phyloP scores from a whole-genome alignment of 2,888 invertebrate genomes.

The Rhamnusium bicolor region DNA sequence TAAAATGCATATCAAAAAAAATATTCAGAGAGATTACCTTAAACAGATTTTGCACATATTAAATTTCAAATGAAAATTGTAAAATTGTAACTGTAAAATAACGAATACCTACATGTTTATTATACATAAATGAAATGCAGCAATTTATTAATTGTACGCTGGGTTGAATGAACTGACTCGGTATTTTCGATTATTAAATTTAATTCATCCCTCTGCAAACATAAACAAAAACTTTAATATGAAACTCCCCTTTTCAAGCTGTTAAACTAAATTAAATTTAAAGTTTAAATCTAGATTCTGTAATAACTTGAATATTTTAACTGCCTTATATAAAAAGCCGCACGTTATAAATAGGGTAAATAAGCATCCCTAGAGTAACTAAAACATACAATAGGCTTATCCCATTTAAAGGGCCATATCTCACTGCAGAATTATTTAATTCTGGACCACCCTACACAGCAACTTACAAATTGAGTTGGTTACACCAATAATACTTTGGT shows the following conservation, averaged over 20 bases:
- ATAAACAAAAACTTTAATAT: constrained; percentile 56
- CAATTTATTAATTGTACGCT: constrained; percentile 19
- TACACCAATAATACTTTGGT: constrained; percentile 62
- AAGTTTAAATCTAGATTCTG: constrained; percentile 52
- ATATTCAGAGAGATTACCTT: no score
- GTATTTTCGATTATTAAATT: constrained; percentile 53
- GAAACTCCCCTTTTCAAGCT: constrained; percentile 48
- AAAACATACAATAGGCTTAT: constrained; percentile 62
- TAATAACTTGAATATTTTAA: constrained; percentile 51
- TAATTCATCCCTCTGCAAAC: constrained; percentile 50
- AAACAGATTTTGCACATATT: no score
- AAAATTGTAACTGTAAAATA: no score
- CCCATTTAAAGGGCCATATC: constrained; percentile 64
- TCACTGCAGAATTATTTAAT: constrained; percentile 64
- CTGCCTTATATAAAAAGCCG: constrained; percentile 60
- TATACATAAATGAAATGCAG: constrained; percentile 15
- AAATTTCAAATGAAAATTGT: no score
- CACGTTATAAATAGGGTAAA: constrained; percentile 56
- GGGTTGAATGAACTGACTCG: not conserved
- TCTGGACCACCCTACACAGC: constrained; percentile 53
- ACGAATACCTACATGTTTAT: not conserved
- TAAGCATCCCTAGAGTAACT: constrained; percentile 59
- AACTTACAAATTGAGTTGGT: constrained; percentile 67
- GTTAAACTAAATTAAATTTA: constrained; percentile 55
- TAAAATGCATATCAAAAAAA: no score